A percentile compares a stretch with the other conserved stretches of the same genome.
These are phyloP conservation scores for Hippocampus mohnikei DNA, from an alignment of 2,113 vertebrate genomes.

Conservation along the genomic window DNA sequence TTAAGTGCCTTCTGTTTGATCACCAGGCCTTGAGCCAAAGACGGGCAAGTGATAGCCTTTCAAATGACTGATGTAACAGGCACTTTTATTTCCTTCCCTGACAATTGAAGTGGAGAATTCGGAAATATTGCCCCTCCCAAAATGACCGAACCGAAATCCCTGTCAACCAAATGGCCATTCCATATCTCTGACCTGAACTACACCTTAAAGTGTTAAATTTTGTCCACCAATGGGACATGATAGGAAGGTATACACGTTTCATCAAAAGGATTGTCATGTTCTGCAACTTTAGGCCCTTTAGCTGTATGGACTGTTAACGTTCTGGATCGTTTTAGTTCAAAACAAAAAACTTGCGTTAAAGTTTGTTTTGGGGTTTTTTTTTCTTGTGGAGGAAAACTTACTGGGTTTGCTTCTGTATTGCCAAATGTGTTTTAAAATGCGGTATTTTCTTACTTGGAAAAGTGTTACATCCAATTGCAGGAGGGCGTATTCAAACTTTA, in stretches of 20 bases:
- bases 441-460: slow-evolving; percentile 78
- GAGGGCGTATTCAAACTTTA: slow-evolving; percentile 50
- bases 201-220: slow-evolving; percentile 26
- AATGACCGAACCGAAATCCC: slow-evolving; percentile 27
- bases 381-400: slow-evolving; percentile 61
- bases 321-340: slow-evolving; percentile 56
- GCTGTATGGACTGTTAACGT: slow-evolving; percentile 71
- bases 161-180: slow-evolving; percentile 26
- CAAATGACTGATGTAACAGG: slow-evolving; percentile 38
- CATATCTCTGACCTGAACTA: slow-evolving; percentile 22
- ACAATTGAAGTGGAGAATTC: slow-evolving; percentile 46
- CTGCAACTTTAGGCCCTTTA: slow-evolving; percentile 53
- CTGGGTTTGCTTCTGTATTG: slow-evolving; percentile 73
- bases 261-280: slow-evolving; percentile 58
- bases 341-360: slow-evolving; percentile 10
- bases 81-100: slow-evolving; percentile 50
- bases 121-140: slow-evolving; percentile 23
- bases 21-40: slow-evolving; percentile 69
- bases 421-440: slow-evolving; percentile 74
- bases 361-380: slow-evolving; percentile 45
- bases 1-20: slow-evolving; percentile 79
- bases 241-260: slow-evolving; percentile 41
- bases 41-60: slow-evolving; percentile 61
- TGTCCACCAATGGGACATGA: slow-evolving; percentile 45
- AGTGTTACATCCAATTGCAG: slow-evolving; percentile 65